Evolutionary conservation across 2,797 vertebrate species (phyloP).

Genomic region (Pygocentrus nattereri): DNA sequence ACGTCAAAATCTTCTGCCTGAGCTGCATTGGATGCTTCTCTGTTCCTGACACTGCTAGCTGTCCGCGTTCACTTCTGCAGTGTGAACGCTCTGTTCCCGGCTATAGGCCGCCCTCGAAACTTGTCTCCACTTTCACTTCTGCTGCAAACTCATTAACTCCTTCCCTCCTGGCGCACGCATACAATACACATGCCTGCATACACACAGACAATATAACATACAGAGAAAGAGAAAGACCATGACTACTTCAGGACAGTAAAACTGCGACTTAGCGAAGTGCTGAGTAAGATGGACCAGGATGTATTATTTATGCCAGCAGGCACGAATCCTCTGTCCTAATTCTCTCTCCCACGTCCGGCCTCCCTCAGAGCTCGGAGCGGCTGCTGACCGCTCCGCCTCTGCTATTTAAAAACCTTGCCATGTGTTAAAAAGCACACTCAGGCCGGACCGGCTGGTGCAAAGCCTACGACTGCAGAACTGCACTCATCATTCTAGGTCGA

Average conservation of each 20-base stretch:
- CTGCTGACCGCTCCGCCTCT: slow-evolving; percentile 45
- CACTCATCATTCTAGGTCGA: slow-evolving; percentile 18
- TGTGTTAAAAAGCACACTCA: slow-evolving; percentile 72
- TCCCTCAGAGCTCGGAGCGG: slow-evolving; percentile 13
- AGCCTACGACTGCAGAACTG: slow-evolving; percentile 31
- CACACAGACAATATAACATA: neutral
- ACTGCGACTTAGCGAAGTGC: neutral
- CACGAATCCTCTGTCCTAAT: slow-evolving; percentile 38
- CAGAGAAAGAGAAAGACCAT: slow-evolving; percentile 19
- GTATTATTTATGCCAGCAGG: slow-evolving; percentile 57
- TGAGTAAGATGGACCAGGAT: slow-evolving; percentile 50
- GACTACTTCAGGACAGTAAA: neutral
- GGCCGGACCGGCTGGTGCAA: slow-evolving; percentile 60
- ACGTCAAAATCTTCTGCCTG: slow-evolving; percentile 56
- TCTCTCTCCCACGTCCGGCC: slow-evolving; percentile 39
- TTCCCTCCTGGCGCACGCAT: slow-evolving; percentile 29
- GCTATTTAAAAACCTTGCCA: slow-evolving; percentile 75
- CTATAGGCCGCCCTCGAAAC: slow-evolving; percentile 49
- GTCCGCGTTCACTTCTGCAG: slow-evolving; percentile 37
- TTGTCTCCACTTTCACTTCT: slow-evolving; percentile 61
- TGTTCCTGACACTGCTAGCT: slow-evolving; percentile 48
- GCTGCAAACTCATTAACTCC: slow-evolving; percentile 59
- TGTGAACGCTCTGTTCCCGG: slow-evolving; percentile 38
- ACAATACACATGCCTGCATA: slow-evolving; percentile 8
- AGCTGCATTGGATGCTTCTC: neutral